phyloP scores from a whole-genome alignment of 2,888 invertebrate species.

The Macrosoma leucophasiata region DNA sequence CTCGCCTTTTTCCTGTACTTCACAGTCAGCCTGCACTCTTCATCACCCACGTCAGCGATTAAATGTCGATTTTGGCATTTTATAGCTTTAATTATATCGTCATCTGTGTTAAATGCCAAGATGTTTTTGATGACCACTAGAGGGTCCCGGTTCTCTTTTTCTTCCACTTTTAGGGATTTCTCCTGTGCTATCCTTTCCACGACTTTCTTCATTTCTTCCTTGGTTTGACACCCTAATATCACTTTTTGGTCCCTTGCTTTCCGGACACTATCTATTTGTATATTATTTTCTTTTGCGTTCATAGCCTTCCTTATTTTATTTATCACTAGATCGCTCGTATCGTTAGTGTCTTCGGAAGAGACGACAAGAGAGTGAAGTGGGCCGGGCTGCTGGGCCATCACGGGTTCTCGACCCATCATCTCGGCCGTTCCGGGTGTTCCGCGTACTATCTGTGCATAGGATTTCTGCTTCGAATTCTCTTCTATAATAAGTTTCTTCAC shows the following conservation, averaged over 20 bases:
- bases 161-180: conserved; percentile 8
- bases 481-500: too few relatives aligned
- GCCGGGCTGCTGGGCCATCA: too few relatives aligned
- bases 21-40: conserved; percentile 8
- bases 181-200: conserved; percentile 3
- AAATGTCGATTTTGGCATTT: conserved; percentile 16
- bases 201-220: conserved; percentile 6
- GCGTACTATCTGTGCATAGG: too few relatives aligned
- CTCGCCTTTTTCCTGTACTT: conserved; percentile 24
- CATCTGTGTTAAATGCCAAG: conserved; percentile 14
- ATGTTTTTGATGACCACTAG: conserved; percentile 13
- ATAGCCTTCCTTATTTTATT: conserved; percentile 6
- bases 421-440: too few relatives aligned
- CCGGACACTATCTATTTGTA: conserved; percentile 15
- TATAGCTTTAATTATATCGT: conserved; percentile 11
- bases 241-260: conserved; percentile 20
- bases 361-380: neutral
- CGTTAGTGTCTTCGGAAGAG: neutral
- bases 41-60: conserved; percentile 3
- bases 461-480: too few relatives aligned
- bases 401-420: too few relatives aligned
- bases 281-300: conserved; percentile 14
- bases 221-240: conserved; percentile 13
- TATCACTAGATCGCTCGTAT: neutral
- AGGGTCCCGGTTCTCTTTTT: conserved; percentile 10